Base-by-base conservation (phyloP, 92 coral and sea anemone genomes). In the Epizoanthus scotinus region DNA sequence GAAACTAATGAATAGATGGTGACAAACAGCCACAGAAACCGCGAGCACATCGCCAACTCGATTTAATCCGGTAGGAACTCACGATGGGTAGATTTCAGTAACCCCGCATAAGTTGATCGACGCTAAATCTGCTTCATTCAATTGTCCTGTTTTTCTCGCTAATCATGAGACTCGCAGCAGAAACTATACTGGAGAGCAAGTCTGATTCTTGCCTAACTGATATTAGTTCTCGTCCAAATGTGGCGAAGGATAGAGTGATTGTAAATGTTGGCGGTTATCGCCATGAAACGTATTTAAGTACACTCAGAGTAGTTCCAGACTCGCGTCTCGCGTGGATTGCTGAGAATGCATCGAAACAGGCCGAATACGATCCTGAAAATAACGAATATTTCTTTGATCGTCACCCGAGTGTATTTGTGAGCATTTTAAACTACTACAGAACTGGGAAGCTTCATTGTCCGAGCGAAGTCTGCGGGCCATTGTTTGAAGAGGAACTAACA, bases 381-480 rank as follows among this genome's bases (percentile, higher is more conserved):
- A 93, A 95, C 85, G 99, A 96, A 64, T 88, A 89, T 44, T 96
- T 93, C 65, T 95, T 96, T 82, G 99, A 96, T 58, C 91, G 99
- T 27, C 99, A 96, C 66, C 99, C 99, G 34, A 95, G 96, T 47
- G 94, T 91, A 26, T 96, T 96, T 78, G 97, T 82, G 63, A 92
- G 91, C 71, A 79, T 96, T 44, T 83, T 96, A 54, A 96, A 96
- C 84, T 96, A 96, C 86, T 96, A 94, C 65, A 91, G 99, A 50
- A 96, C 99, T 3, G 99, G 99, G 6, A 96, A 96, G 79, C 98
- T 96, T 27, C 99, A 96, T 69, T 93, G 98, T 79, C 99, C 99
- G 3, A 85, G 94, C 22, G 99, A 96, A 77, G 99, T 96, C 0
- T 96, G 99, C 64, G 99, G 99, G 6, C 98, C 99, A 8, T 71